A percentile compares a stretch with the other conserved stretches of the same genome.
These are phyloP conservation scores for Rhyacophila brunnea DNA, from an alignment of 1,140 invertebrate genomes.

Conservation along the genomic window DNA sequence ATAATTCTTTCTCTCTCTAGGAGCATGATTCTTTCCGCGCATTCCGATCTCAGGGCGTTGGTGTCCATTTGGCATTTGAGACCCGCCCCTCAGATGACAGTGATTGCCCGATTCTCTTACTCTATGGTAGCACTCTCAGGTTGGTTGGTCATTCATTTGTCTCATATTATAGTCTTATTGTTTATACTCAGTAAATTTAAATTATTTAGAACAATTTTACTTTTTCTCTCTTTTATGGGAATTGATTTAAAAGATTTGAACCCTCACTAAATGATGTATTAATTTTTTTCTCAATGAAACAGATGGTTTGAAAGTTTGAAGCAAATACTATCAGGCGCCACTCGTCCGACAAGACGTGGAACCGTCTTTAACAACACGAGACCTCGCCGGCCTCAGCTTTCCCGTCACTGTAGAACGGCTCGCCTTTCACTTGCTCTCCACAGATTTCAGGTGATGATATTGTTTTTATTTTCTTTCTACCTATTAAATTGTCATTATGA, in stretches of 20 bases:
- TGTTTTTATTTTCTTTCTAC: too few relatives aligned
- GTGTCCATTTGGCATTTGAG: conserved; percentile 85
- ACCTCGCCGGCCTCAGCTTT: conserved; percentile 85
- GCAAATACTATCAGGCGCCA: conserved; percentile 92
- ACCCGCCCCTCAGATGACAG: conserved; percentile 71
- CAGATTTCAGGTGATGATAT: conserved; percentile 85
- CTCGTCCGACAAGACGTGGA: conserved; percentile 89
- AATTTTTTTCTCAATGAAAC: too few relatives aligned
- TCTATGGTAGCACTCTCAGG: conserved; percentile 87
- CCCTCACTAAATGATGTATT: too few relatives aligned
- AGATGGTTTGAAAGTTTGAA: conserved; percentile 95
- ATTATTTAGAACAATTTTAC: too few relatives aligned
- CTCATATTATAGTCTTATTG: too few relatives aligned
- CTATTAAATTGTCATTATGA: too few relatives aligned
- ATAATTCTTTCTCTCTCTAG: conserved; percentile 42
- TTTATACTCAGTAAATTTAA: too few relatives aligned
- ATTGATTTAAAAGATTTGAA: too few relatives aligned
- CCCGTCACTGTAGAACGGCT: conserved; percentile 88
- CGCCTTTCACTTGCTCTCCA: conserved; percentile 84
- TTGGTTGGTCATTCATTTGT: too few relatives aligned
- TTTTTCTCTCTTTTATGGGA: too few relatives aligned
- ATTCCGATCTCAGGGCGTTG: conserved; percentile 92
- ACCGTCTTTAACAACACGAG: conserved; percentile 81
- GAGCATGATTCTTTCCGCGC: conserved; percentile 85
- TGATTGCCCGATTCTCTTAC: conserved; percentile 73